phyloP scores from a whole-genome alignment of 2,797 vertebrate species.

The Hydrolagus colliei region DNA sequence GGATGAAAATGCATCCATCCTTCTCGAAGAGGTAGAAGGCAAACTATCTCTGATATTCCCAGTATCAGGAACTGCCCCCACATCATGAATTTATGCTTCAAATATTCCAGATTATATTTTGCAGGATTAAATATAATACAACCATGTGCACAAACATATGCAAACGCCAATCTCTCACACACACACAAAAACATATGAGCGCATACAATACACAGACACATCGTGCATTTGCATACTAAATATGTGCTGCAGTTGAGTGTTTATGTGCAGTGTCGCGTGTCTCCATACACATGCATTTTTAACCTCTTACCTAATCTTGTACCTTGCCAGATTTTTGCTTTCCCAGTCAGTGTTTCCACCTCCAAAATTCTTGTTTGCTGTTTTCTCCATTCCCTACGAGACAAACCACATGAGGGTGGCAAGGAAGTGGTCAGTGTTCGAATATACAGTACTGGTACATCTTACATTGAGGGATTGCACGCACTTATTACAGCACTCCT shows the following conservation, averaged over 20 bases:
- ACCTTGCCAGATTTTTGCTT: constrained; percentile 90
- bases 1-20: too few relatives aligned
- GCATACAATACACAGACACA: neutral
- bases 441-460: too few relatives aligned
- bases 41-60: too few relatives aligned
- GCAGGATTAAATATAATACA: neutral
- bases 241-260: neutral
- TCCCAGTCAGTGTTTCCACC: constrained; percentile 97
- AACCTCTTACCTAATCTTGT: constrained; percentile 74
- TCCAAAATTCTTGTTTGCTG: constrained; percentile 85
- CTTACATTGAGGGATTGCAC: too few relatives aligned
- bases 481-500: too few relatives aligned
- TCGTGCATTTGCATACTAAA: neutral
- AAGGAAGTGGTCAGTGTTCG: too few relatives aligned
- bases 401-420: neutral
- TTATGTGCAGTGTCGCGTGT: neutral
- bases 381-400: constrained; percentile 79
- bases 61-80: neutral
- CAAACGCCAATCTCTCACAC: neutral
- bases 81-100: neutral
- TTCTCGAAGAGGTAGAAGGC: too few relatives aligned
- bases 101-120: neutral
- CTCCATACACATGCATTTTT: neutral
- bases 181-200: neutral
- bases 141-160: neutral